phyloP scores from a whole-genome alignment of 1,140 invertebrate genomes.

The Propsilocerus akamusi region DNA sequence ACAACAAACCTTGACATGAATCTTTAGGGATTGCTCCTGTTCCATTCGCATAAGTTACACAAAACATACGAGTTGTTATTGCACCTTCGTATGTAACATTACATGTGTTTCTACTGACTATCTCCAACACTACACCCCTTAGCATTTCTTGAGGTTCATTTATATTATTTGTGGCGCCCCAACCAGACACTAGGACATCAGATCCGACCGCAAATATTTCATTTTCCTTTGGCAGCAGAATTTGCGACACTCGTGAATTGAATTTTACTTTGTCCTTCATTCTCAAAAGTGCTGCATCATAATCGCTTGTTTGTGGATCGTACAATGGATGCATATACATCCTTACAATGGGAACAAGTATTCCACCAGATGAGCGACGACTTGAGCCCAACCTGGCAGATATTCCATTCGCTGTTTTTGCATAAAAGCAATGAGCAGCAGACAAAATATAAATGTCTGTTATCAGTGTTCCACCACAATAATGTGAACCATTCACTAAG shows the following conservation, averaged over 20 bases:
- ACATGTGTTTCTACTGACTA: constrained; percentile 18
- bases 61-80: constrained; percentile 43
- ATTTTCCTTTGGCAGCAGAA: constrained; percentile 12
- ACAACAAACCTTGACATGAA: constrained; percentile 43
- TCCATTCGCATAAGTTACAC: no score
- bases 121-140: constrained; percentile 24
- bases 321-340: constrained; percentile 19
- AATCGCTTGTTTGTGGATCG: constrained; percentile 16
- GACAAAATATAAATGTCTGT: constrained; percentile 26
- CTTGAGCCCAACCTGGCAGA: constrained; percentile 16
- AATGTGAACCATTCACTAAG: no score
- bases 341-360: constrained; percentile 12
- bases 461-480: constrained; percentile 53
- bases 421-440: constrained; percentile 31
- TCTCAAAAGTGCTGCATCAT: constrained; percentile 18
- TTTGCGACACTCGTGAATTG: constrained; percentile 13
- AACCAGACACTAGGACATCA: constrained; percentile 22
- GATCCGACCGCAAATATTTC: constrained; percentile 16
- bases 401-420: constrained; percentile 8
- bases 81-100: constrained; percentile 14
- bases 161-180: constrained; percentile 22
- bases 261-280: constrained; percentile 15
- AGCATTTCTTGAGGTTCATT: constrained; percentile 13
- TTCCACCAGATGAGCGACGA: constrained; percentile 12
- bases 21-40: constrained; percentile 47